Evolutionary conservation across 1,140 invertebrate species (phyloP), one percentile per base, ranked within the genome.

Genomic region (Solenopsis invicta): DNA sequence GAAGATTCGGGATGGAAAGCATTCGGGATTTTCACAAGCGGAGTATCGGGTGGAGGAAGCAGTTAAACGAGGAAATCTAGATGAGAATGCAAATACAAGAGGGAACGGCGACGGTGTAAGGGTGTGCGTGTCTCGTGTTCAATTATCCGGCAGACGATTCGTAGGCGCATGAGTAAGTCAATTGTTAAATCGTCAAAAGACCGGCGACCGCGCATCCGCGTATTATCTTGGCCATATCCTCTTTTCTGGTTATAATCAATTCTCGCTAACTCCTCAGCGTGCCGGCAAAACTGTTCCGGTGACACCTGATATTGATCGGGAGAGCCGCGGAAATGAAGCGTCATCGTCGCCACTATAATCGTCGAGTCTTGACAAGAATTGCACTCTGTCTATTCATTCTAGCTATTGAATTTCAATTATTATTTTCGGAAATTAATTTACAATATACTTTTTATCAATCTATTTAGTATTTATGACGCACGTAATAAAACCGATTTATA

Each of bases 171-270:
- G 54, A 24, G 16, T 86, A 89, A 89, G 85, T 92, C 85, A 92
- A 92, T 92, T 92, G 92, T 91, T 89, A 87, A 89, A 92, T 93
- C 87, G 80, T 87, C 90, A 91, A 91, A 89, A 85, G 90, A 84
- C 54, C 69, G 37, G 59, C n/a, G 72, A 59, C 66, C 75, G 74
- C 66, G 82, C 87, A 64, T 88, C 86, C 78, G 87, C 78, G 87
- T 72, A 88, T 91, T 91, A 91, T 92, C 90, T 89, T 89, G 89
- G 82, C 87, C 87, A 91, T 88, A 92, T 92, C 86, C 87, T 92
- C 89, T 76, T 92, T 91, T 90, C 89, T 84, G 84, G 72, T 76
- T 72, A 77, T 80, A 85, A 66, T 75, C 66, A 67, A 84, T 87
- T 56, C 52, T 18, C 41, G 77, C 80, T 80, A 84, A 87, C 89